Conservation (phyloP, 2,888 invertebrate genomes). For the Ophonus ardosiacus region DNA sequence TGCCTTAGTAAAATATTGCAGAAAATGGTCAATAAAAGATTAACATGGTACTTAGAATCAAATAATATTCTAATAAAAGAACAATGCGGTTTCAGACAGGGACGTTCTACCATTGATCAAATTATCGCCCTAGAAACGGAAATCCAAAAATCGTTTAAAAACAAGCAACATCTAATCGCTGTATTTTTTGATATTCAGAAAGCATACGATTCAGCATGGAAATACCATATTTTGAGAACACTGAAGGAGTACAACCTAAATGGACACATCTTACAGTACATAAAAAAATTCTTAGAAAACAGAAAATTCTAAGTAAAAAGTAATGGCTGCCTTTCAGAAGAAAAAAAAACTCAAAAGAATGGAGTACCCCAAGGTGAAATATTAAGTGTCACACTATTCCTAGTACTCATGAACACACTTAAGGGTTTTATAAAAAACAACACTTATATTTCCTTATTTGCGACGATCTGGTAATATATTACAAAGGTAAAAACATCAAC, state of each 20-base stretch:
- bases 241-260: not conserved
- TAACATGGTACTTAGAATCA: too few species aligned
- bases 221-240: not conserved
- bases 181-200: not conserved
- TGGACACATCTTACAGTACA: slow-evolving; percentile 1
- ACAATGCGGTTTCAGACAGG: too few species aligned
- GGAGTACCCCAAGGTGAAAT: slow-evolving; percentile 42
- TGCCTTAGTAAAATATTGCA: too few species aligned
- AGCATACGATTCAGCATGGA: slow-evolving; percentile 14
- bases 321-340: not conserved
- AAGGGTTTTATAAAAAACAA: not conserved
- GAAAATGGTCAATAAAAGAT: too few species aligned
- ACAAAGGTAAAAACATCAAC: slow-evolving; percentile 54
- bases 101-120: not conserved
- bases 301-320: slow-evolving; percentile 17
- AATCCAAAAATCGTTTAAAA: not conserved
- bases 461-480: slow-evolving; percentile 62
- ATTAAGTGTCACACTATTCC: slow-evolving; percentile 63
- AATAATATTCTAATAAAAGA: too few species aligned
- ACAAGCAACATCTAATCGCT: not conserved
- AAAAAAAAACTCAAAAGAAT: slow-evolving; percentile 26
- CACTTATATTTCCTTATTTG: slow-evolving; percentile 53
- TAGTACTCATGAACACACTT: slow-evolving; percentile 64
- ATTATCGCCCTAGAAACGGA: not conserved
- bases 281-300: slow-evolving; percentile 2